These are phyloP conservation scores for Drosophila buzzatii DNA, from an alignment of 2,888 invertebrate genomes.

Conservation along the genomic window DNA sequence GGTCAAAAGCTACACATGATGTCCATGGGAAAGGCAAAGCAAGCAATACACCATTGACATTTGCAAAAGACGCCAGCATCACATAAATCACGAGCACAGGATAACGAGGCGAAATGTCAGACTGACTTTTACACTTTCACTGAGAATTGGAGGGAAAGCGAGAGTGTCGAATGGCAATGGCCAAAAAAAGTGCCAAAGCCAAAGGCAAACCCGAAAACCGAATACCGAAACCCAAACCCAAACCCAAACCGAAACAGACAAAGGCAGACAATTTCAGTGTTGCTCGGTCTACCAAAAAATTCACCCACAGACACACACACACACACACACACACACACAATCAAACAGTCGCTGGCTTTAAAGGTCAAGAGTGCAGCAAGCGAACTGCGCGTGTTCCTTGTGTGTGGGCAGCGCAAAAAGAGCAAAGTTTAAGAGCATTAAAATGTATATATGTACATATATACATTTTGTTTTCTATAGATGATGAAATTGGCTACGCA, in stretches of 20 bases:
- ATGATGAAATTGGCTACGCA: conserved; percentile 74
- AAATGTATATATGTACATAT: conserved; percentile 42
- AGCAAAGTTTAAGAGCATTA: conserved; percentile 80
- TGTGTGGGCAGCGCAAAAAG: conserved; percentile 63
- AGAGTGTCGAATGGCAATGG: conserved; percentile 31
- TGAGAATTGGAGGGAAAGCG: neutral
- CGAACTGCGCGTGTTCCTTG: conserved; percentile 19
- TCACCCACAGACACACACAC: conserved; percentile 41
- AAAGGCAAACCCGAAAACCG: conserved; percentile 21
- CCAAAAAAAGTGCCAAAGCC: conserved; percentile 28
- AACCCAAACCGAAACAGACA: conserved; percentile 34
- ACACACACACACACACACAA: conserved; percentile 27
- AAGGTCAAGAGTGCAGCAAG: conserved; percentile 78
- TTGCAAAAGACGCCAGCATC: conserved; percentile 43
- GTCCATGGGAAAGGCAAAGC: conserved; percentile 13
- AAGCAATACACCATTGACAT: conserved; percentile 45
- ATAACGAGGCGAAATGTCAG: conserved; percentile 69
- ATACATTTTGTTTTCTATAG: conserved; percentile 31
- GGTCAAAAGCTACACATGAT: conserved; percentile 48
- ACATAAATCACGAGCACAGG: conserved; percentile 68
- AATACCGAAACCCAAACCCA: conserved; percentile 9
- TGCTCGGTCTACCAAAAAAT: conserved; percentile 26
- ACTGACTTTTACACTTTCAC: conserved; percentile 58
- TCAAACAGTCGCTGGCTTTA: conserved; percentile 53
- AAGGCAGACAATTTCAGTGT: conserved; percentile 55